These are phyloP conservation scores for Trichogramma evanescens DNA, from an alignment of 2,888 invertebrate species.

Conservation along the genomic window DNA sequence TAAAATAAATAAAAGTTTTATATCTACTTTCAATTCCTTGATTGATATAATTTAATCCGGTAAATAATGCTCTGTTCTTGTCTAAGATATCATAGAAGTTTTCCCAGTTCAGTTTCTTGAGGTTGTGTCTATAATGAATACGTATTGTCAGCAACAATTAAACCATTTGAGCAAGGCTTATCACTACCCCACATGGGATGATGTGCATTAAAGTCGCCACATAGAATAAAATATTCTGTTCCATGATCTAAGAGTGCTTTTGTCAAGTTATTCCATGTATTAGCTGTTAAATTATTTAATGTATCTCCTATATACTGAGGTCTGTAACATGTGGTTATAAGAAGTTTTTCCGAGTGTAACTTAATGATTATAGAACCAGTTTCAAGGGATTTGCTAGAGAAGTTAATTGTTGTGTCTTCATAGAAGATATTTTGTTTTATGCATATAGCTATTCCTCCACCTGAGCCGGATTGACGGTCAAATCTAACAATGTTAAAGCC, in stretches of 20 bases:
- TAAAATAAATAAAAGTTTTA: not conserved
- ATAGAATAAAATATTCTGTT: not conserved
- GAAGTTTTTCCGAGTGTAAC: not conserved
- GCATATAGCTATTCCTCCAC: slow-evolving; percentile 7
- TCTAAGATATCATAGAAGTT: not conserved
- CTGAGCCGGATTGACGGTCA: slow-evolving; percentile 3
- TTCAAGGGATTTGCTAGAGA: not conserved
- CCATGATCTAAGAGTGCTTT: not conserved
- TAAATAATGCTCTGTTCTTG: not conserved
- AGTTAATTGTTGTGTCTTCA: not conserved
- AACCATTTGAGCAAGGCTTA: too few species aligned
- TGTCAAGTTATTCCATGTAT: not conserved
- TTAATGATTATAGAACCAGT: not conserved
- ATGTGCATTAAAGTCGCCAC: not conserved
- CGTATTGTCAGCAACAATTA: not conserved
- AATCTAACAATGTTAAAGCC: not conserved
- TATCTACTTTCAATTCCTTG: not conserved
- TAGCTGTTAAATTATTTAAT: not conserved
- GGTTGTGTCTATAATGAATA: slow-evolving; percentile 1
- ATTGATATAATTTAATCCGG: not conserved
- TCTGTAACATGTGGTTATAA: slow-evolving; percentile 9
- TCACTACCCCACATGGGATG: too few species aligned
- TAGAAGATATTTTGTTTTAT: not conserved
- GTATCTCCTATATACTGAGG: not conserved
- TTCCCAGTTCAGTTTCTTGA: not conserved